Conservation (phyloP, 2,797 vertebrate genomes). For the Tolypeutes matacus region DNA sequence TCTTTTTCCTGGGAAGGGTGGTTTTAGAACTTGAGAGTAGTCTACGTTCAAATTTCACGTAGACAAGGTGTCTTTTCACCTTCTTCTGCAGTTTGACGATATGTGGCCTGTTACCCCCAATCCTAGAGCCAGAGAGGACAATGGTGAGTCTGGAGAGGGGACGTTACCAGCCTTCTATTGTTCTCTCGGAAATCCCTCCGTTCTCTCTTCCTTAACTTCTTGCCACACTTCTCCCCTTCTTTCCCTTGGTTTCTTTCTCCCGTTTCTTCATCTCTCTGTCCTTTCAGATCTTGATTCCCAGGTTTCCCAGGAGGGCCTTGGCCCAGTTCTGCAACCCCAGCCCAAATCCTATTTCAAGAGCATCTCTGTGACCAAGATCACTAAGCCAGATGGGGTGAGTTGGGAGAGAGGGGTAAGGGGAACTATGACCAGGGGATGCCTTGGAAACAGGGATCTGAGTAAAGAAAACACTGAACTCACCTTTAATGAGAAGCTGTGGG, state of each 20-base stretch:
- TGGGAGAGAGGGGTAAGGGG: neutral
- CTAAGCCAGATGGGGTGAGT: conserved; percentile 93
- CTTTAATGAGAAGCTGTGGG: neutral
- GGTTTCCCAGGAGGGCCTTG: conserved; percentile 92
- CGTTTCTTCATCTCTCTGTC: conserved; percentile 25
- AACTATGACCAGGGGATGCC: neutral
- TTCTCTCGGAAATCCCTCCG: accelerated
- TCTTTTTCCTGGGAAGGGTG: neutral
- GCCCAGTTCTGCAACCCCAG: conserved; percentile 89
- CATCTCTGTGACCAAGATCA: conserved; percentile 93
- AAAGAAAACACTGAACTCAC: conserved; percentile 2
- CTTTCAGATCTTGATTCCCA: conserved; percentile 93
- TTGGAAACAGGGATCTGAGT: neutral
- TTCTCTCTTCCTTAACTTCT: neutral
- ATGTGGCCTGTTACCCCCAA: neutral
- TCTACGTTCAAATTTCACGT: conserved; percentile 10
- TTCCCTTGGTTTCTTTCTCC: neutral
- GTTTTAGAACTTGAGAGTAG: neutral
- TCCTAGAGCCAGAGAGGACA: conserved; percentile 84
- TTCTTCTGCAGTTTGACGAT: conserved; percentile 83
- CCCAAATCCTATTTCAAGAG: conserved; percentile 91
- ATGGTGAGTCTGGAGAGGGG: conserved; percentile 82
- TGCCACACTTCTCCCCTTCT: neutral
- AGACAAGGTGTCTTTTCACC: neutral
- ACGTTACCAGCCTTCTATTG: neutral